These are phyloP conservation scores for Pachycephus smyrnensis DNA, from an alignment of 2,888 invertebrate species.

Conservation along the genomic window DNA sequence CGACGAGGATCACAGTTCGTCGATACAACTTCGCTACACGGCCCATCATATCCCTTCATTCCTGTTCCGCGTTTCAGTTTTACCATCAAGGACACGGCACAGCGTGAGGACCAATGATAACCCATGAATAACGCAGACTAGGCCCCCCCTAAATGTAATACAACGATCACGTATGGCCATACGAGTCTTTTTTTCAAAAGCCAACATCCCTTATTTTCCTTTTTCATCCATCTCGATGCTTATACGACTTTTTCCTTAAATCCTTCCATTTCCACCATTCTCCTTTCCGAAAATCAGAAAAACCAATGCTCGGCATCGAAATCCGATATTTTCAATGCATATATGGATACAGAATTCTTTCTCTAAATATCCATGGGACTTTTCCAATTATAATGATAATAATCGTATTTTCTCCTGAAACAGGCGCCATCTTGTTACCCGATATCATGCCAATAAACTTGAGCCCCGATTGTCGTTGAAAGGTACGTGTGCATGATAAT, in stretches of 20 bases:
- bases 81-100: constrained; percentile 17
- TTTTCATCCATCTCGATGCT: not conserved
- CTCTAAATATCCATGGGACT: not conserved
- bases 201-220: not conserved
- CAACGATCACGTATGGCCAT: constrained; percentile 50
- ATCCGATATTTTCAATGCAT: not conserved
- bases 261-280: not conserved
- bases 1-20: constrained; percentile 44
- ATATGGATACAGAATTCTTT: not conserved
- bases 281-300: not conserved
- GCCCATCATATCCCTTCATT: constrained; percentile 48
- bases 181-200: not conserved
- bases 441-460: not conserved
- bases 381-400: not conserved
- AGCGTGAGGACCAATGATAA: constrained; percentile 6
- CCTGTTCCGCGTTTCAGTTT: constrained; percentile 42
- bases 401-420: not conserved
- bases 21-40: constrained; percentile 51
- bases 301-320: not conserved
- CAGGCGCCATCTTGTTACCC: not conserved
- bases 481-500: not conserved
- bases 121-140: constrained; percentile 54
- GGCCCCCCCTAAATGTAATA: constrained; percentile 38
- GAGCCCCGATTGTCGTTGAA: not conserved
- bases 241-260: not conserved